Evolutionary conservation across 2,113 vertebrate species (phyloP).

Genomic region (Tympanuchus pallidicinctus): DNA sequence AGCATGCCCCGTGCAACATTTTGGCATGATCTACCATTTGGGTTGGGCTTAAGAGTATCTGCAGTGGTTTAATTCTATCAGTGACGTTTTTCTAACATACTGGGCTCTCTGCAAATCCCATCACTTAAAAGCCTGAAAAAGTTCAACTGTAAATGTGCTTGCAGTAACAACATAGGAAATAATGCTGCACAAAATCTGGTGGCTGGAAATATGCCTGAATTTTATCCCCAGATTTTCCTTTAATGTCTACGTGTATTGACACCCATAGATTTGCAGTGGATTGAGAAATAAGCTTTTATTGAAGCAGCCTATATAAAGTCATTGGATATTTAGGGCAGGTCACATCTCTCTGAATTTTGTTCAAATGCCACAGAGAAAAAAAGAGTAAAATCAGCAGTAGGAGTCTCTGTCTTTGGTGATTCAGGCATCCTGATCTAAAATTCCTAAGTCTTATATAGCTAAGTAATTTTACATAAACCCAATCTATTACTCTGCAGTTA

Average conservation of each 20-base stretch:
- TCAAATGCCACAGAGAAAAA: neutral
- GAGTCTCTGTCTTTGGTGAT: neutral
- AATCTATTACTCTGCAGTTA: neutral
- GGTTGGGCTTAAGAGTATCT: neutral
- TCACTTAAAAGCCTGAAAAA: neutral
- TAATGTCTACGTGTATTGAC: too few species aligned
- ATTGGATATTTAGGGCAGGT: neutral
- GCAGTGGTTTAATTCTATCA: neutral
- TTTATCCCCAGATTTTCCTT: neutral
- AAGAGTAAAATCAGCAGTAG: neutral
- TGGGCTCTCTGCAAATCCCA: neutral
- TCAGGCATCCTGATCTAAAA: neutral
- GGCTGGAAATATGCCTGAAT: neutral
- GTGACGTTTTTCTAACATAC: neutral
- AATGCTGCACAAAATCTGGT: neutral
- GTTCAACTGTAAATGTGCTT: neutral
- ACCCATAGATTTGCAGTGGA: neutral
- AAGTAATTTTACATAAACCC: neutral
- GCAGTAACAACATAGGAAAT: neutral
- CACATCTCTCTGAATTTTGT: neutral
- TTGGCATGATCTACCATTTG: neutral
- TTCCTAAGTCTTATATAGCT: neutral
- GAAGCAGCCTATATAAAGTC: neutral
- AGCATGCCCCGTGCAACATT: neutral
- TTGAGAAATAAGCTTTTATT: neutral